Base-by-base conservation (phyloP, 2,797 vertebrate species). In the Alca torda region DNA sequence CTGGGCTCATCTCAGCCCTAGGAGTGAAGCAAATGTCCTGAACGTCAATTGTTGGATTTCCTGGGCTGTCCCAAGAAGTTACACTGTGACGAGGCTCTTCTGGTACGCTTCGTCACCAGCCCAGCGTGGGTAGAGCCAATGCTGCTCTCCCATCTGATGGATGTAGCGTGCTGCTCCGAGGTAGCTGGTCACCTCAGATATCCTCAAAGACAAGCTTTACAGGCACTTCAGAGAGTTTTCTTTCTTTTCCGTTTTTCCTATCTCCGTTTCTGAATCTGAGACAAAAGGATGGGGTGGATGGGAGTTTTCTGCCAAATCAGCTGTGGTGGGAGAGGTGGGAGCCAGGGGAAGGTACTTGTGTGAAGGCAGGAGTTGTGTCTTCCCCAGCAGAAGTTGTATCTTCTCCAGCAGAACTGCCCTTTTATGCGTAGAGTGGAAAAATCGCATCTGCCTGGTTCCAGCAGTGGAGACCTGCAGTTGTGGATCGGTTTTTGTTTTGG, bases 51-150 rank as follows among this genome's bases (percentile, higher is more conserved):
- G 57, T 83, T 87, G 81, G 13, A 11, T 95, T 95, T 95, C 87
- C 81, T 94, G 79, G 72, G 46, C 75, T 91, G 68, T 83, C 54
- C 13, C 7, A 17, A 15, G 48, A 51, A 56, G 4, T 41, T 4
- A 0, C 3, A 0, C 33, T 24, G 26, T 3, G 18, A 0, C 33
- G 26, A 8, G 11, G 43, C 25, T 78, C 25, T 79, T 23, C 65
- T 48, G 70, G 37, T 54, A 9, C 33, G 84, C 31, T 26, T 54
- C 4, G 0, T 46, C 41, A 23, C 10, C 73, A 54, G 63, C 63
- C 37, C 2, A 1, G 59, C 2, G 3, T 67, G 65, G 65, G 41
- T 11, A 79, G 46, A 43, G 59, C 77, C 28, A 51, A 28, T 13
- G 12, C 26, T 1, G 1, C 45, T 72, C 19, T 65, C 28, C 37